These are phyloP conservation scores for Miichthys miiuy DNA, from an alignment of 2,797 vertebrate genomes.

Conservation along the genomic window DNA sequence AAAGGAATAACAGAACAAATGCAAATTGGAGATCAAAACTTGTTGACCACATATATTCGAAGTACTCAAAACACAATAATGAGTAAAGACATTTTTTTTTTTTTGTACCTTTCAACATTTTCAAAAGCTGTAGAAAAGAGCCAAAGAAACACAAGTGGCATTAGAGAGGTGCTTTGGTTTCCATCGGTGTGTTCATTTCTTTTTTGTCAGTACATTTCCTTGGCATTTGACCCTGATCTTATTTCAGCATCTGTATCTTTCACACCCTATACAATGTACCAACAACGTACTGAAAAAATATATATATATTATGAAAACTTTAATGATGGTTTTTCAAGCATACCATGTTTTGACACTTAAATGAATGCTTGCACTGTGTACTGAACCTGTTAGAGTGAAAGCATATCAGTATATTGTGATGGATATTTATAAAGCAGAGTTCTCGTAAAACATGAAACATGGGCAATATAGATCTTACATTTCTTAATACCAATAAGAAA, in stretches of 20 bases:
- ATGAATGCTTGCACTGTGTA: slow-evolving; percentile 23
- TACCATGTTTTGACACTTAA: slow-evolving; percentile 42
- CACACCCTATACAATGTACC: not conserved
- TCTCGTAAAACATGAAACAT: slow-evolving; percentile 20
- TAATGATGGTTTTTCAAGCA: slow-evolving; percentile 25
- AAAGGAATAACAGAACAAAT: not conserved
- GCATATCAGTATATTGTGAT: slow-evolving; percentile 3
- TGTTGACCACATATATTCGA: not conserved
- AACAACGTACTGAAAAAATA: slow-evolving; percentile 6
- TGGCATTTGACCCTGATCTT: not conserved
- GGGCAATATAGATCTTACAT: not conserved
- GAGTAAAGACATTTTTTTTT: not conserved
- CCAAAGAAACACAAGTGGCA: not conserved
- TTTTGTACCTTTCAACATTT: not conserved
- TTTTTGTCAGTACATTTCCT: not conserved
- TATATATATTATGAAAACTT: not conserved
- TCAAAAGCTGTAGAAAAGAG: not conserved
- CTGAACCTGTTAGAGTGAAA: slow-evolving; percentile 22
- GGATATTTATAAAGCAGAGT: slow-evolving; percentile 18
- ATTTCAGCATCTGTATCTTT: not conserved
- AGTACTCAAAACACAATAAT: not conserved
- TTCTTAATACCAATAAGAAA: slow-evolving; percentile 2
- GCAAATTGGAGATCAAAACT: not conserved
- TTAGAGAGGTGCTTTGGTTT: not conserved
- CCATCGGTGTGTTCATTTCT: not conserved